Base-by-base conservation (phyloP, 2,888 invertebrate species). In the Buathra laborator region DNA sequence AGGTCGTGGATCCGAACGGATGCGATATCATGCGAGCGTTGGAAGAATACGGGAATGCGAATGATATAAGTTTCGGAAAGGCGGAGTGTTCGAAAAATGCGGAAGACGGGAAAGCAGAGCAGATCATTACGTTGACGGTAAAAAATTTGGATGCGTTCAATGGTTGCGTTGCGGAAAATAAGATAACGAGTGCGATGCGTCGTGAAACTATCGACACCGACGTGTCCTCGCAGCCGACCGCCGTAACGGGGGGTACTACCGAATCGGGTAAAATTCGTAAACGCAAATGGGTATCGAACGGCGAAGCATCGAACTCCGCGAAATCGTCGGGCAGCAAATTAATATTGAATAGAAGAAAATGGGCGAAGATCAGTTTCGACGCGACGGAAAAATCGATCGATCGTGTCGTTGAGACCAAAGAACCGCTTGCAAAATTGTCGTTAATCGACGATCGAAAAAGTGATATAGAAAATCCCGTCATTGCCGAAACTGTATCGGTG, bases 61-160 rank as follows among this genome's bases (percentile, higher is more conserved):
- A 16, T 0, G 1, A 0, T 10, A 0, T 37, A 9, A 14, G 32
- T n/a, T 16, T 6, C n/a, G 48, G 48, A 6, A 19, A 32, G 14
- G 6, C 32, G 14, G 12, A 14, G 3, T 29, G 5, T 12, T 14
- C 3, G 29, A 24, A 19, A n/a, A n/a, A 32, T 16, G 9, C 24
- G 6, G 3, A 68, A 9, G 37, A n/a, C 53, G 29, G 9, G 32
- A 12, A 66, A 2, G 4, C 10, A 0, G 16, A 24, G 37, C 7
- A 14, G 2, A 14, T 70, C 16, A 53, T n/a, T 14, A 43, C 51
- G 44, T 81, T 81, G 51, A 83, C 85, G 12, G 6, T 24, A 6
- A 3, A 53, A n/a, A 85, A 82, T 59, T 56, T 85, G 24, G 12
- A 76, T 12, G 46, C n/a, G 24, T 77, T 83, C 51, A 37, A 79